Conservation (phyloP, 1,140 invertebrate genomes). For the Aphaenogaster floridana region DNA sequence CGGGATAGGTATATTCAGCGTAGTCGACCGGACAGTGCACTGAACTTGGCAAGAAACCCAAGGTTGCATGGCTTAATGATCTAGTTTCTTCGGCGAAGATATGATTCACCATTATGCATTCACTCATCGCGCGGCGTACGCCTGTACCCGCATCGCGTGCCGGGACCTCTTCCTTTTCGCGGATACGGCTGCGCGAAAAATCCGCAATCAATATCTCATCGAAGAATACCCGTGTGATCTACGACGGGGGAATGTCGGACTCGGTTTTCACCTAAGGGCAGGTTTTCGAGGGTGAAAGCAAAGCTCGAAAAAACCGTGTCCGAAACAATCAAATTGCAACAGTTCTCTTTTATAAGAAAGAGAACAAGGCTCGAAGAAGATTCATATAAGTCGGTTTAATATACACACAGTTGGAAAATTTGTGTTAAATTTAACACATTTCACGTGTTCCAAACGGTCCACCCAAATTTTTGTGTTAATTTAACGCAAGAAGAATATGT, state of each 20-base stretch:
- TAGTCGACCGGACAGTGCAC: slow-evolving; percentile 80
- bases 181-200: not conserved
- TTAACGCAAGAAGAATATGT: too few relatives aligned
- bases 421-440: too few relatives aligned
- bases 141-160: not conserved
- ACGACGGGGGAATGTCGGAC: not conserved
- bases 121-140: slow-evolving; percentile 45
- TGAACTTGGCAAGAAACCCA: slow-evolving; percentile 86
- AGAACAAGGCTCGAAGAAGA: not conserved
- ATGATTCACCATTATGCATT: slow-evolving; percentile 83
- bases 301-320: not conserved
- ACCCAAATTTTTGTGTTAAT: too few relatives aligned
- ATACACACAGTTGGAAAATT: too few relatives aligned
- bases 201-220: not conserved
- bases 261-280: not conserved
- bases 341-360: not conserved
- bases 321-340: not conserved
- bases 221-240: not conserved
- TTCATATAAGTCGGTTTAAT: too few relatives aligned
- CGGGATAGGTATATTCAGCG: slow-evolving; percentile 72
- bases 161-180: slow-evolving; percentile 36
- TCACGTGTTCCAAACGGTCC: too few relatives aligned
- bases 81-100: slow-evolving; percentile 82
- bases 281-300: not conserved
- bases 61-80: slow-evolving; percentile 84